These are phyloP conservation scores for Pardalotus punctatus DNA, from an alignment of 2,113 vertebrate species.

Conservation along the genomic window DNA sequence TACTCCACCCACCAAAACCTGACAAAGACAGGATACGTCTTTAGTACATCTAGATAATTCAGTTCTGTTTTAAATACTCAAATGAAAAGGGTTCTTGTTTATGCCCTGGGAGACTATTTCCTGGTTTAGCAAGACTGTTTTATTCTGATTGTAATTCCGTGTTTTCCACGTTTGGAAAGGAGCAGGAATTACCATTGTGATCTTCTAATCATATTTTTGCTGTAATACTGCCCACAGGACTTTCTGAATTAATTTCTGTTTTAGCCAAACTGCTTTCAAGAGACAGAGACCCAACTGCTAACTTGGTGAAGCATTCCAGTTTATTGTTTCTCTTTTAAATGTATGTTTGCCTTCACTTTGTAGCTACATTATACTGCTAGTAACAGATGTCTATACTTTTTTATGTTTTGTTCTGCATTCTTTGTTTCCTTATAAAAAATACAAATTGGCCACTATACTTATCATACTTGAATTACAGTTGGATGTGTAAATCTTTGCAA, in stretches of 20 bases:
- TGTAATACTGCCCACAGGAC: not conserved
- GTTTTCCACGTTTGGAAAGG: not conserved
- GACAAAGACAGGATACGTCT: not conserved
- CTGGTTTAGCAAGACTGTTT: not conserved
- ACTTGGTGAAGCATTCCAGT: not conserved
- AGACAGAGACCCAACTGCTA: not conserved
- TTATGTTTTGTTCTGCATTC: not conserved
- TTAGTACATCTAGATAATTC: not conserved
- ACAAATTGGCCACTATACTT: not conserved
- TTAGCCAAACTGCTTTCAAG: not conserved
- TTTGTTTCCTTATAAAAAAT: not conserved
- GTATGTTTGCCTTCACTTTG: not conserved
- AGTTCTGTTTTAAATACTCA: not conserved
- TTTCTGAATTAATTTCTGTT: not conserved
- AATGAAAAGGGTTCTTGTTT: not conserved
- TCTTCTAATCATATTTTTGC: not conserved
- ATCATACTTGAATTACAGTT: not conserved
- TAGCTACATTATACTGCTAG: not conserved
- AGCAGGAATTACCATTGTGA: not conserved
- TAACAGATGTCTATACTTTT: not conserved
- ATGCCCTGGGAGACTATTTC: not conserved
- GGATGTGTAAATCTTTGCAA: not conserved
- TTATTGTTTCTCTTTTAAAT: not conserved
- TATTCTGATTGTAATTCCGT: not conserved
- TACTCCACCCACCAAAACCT: not conserved